Evolutionary conservation across 2,888 invertebrate genomes (phyloP).

Genomic region (Xestoiulus laeticollis): DNA sequence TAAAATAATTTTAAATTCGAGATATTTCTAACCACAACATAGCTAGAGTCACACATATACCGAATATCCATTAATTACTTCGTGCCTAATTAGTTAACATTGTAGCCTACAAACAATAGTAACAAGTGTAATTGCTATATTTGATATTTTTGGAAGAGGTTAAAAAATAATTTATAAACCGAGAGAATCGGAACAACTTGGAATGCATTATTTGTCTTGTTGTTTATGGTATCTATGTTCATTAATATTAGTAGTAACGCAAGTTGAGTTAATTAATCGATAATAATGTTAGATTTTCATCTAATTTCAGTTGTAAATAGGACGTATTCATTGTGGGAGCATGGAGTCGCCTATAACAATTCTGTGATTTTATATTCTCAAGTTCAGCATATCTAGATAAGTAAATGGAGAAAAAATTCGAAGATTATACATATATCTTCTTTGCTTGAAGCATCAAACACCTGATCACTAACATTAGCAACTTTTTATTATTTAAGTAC

Average conservation of each 20-base stretch:
- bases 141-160: not conserved
- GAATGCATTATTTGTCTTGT: not conserved
- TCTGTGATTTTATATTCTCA: no score
- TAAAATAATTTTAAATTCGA: not conserved
- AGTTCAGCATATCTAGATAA: no score
- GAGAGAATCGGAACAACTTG: not conserved
- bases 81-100: not conserved
- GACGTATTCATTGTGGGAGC: not conserved
- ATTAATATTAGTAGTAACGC: not conserved
- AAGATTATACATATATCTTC: no score
- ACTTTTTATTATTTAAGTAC: no score
- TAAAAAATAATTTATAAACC: not conserved
- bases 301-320: not conserved
- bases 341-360: no score
- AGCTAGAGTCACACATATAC: not conserved
- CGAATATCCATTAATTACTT: not conserved
- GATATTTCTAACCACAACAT: not conserved
- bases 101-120: not conserved
- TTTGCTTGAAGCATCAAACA: no score
- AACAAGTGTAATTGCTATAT: not conserved
- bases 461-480: no score
- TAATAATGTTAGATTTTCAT: not conserved
- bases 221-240: not conserved
- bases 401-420: no score
- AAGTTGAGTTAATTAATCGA: not conserved